phyloP scores from a whole-genome alignment of 2,113 vertebrate genomes.

The Zosterops hypoxanthus region DNA sequence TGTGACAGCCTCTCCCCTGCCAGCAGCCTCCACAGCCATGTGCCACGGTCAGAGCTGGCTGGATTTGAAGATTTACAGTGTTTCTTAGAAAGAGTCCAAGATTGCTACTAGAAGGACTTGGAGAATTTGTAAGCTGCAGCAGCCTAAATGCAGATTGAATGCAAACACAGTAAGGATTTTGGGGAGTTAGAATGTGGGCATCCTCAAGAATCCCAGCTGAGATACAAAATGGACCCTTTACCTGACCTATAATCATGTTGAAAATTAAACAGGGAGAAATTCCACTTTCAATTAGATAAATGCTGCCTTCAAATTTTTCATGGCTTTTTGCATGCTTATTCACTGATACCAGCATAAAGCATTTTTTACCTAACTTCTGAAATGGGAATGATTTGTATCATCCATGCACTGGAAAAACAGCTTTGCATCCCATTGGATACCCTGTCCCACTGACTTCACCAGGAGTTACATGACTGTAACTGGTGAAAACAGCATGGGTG shows the following conservation, averaged over 20 bases:
- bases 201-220: background rate
- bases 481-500: background rate
- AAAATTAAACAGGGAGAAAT: background rate
- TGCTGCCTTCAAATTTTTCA: background rate
- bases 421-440: background rate
- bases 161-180: background rate
- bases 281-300: background rate
- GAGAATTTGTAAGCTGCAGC: background rate
- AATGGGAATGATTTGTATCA: background rate
- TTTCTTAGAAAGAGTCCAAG: background rate
- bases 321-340: background rate
- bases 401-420: background rate
- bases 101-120: background rate
- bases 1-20: background rate
- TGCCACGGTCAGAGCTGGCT: background rate
- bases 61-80: background rate
- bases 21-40: background rate
- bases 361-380: background rate
- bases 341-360: background rate
- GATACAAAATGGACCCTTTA: background rate
- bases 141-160: background rate
- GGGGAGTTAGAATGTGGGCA: rapidly evolving
- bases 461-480: background rate
- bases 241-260: background rate
- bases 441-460: background rate